Evolutionary conservation across 2,888 invertebrate species (phyloP), one percentile per base, ranked within the genome.

Genomic region (Oegoconia quadripuncta): DNA sequence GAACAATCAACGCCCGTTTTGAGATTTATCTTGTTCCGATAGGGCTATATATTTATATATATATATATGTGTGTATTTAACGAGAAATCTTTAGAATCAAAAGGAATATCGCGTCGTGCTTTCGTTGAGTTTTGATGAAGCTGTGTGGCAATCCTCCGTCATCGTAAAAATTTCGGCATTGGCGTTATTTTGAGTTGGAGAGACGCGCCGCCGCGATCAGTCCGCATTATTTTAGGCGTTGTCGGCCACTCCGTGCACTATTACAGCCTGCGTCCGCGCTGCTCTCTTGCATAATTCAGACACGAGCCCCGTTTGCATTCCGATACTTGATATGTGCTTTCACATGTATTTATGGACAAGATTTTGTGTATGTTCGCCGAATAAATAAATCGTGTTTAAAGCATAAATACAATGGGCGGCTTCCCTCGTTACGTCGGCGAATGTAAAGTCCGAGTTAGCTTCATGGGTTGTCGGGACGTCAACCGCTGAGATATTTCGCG

Each of bases 271-370:
- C 67, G 70, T 64, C 72, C 64, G 71, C 72, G 66, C 67, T 65
- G 69, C 70, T 64, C 81, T 80, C 75, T 84, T 87, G 86, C 86
- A 87, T 87, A 87, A 87, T 87, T 80, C 86, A 84, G 81, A 68
- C 82, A 73, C 82, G 78, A 77, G 77, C 70, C 68, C 75, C 74
- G 84, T 86, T 83, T 84, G 86, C 86, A 84, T 86, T 84, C 83
- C 81, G 82, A 84, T 86, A 86, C 84, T 82, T 83, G 84, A 86
- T 84, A 84, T 84, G 86, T 84, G 84, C 81, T 84, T 82, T 81
- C 83, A 83, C 82, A 86, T 87, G 84, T 87, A 86, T 87, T 86
- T 87, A 87, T 86, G 86, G 83, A 82, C 86, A 76, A 82, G 86
- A 86, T 86, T 87, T 86, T 83, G 86, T 87, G 86, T 84, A 86